These are phyloP conservation scores for Verasper variegatus DNA, from an alignment of 2,113 vertebrate species.

Conservation along the genomic window DNA sequence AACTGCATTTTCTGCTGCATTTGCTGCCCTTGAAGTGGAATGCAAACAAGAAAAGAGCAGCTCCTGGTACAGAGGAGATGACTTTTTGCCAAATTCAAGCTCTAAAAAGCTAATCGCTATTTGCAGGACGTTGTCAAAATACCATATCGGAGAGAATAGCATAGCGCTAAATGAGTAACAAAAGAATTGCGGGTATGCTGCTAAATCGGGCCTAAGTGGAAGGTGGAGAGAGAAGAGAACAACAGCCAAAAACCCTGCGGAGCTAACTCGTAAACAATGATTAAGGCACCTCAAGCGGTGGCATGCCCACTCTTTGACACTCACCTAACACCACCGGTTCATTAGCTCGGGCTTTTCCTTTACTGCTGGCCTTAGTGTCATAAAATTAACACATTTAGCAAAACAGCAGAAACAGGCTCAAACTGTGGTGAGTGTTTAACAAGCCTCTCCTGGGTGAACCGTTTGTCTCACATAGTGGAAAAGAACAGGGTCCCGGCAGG, in stretches of 20 bases:
- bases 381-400: constrained; percentile 83
- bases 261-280: constrained; percentile 77
- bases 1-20: constrained; percentile 71
- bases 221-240: constrained; percentile 50
- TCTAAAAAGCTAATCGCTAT: constrained; percentile 27
- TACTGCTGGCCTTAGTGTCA: constrained; percentile 74
- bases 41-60: constrained; percentile 44
- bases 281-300: constrained; percentile 74
- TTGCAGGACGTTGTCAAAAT: constrained; percentile 19
- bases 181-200: constrained; percentile 25
- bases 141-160: constrained; percentile 27
- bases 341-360: constrained; percentile 79
- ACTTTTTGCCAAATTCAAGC: constrained; percentile 17
- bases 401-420: constrained; percentile 67
- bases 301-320: constrained; percentile 70
- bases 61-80: not conserved
- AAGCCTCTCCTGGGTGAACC: constrained; percentile 71
- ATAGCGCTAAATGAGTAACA: constrained; percentile 9
- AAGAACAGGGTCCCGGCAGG: constrained; percentile 58
- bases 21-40: constrained; percentile 57
- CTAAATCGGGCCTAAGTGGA: constrained; percentile 51
- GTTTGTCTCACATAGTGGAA: constrained; percentile 57
- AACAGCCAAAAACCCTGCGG: constrained; percentile 69
- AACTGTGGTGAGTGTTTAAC: constrained; percentile 73
- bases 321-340: constrained; percentile 73